Evolutionary conservation across 30 jellyfish, hydroid and myxozoan genomes (phyloP).

Genomic region (Mastigias papua): DNA sequence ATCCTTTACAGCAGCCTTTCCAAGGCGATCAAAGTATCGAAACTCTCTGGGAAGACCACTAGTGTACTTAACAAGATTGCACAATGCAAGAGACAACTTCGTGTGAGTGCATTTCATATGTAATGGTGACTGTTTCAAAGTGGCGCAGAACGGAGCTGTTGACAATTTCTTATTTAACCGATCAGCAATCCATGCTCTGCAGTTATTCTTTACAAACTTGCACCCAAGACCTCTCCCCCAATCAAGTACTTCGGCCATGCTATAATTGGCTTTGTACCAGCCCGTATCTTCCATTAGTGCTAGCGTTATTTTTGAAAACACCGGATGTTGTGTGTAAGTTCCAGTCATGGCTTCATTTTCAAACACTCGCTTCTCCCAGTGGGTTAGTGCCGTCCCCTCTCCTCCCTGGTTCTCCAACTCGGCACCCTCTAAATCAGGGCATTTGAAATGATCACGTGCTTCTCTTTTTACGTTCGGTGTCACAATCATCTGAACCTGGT

Average conservation of each 20-base stretch:
- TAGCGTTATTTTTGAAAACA: constrained; percentile 81
- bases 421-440: constrained; percentile 92
- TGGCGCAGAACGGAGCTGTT: constrained; percentile 96
- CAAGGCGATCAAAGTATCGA: constrained; percentile 88
- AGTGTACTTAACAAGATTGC: constrained; percentile 88
- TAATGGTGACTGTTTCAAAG: constrained; percentile 92
- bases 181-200: constrained; percentile 97
- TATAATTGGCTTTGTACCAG: constrained; percentile 93
- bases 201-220: constrained; percentile 86
- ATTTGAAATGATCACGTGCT: constrained; percentile 82
- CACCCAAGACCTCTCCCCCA: constrained; percentile 96
- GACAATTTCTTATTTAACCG: constrained; percentile 72
- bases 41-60: constrained; percentile 83
- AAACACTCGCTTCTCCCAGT: constrained; percentile 94
- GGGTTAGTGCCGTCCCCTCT: constrained; percentile 94
- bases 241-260: constrained; percentile 91
- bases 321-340: constrained; percentile 96
- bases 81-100: constrained; percentile 84
- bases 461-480: constrained; percentile 90
- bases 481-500: constrained; percentile 87
- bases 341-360: constrained; percentile 99
- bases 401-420: constrained; percentile 97
- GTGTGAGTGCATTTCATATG: constrained; percentile 97
- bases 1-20: constrained; percentile 87
- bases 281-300: constrained; percentile 98